A percentile compares a stretch with the other conserved stretches of the same genome.
These are phyloP conservation scores for Tinea trinotella DNA, from an alignment of 2,888 invertebrate species.

Conservation along the genomic window DNA sequence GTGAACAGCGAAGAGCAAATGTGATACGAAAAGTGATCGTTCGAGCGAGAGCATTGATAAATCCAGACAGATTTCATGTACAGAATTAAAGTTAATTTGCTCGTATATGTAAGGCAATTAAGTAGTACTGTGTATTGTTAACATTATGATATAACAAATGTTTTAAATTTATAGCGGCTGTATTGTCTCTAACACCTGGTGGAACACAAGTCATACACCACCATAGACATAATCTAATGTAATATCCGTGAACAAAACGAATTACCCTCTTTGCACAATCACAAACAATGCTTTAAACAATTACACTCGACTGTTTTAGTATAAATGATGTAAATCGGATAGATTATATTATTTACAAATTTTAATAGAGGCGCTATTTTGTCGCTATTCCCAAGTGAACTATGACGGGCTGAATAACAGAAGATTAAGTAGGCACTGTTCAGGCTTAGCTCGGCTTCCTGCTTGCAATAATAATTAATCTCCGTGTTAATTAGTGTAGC, in stretches of 20 bases:
- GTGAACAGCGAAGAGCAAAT: background rate
- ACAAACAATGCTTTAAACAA: background rate
- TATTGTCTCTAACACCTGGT: background rate
- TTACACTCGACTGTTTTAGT: background rate
- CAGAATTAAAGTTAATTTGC: slow-evolving; percentile 14
- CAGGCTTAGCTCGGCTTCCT: slow-evolving; percentile 35
- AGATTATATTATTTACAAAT: background rate
- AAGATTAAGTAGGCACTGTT: slow-evolving; percentile 32
- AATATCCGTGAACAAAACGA: slow-evolving; percentile 10
- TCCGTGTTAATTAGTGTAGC: slow-evolving; percentile 54
- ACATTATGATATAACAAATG: slow-evolving; percentile 8
- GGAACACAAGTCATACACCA: background rate
- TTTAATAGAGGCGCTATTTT: slow-evolving; percentile 12
- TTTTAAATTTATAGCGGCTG: slow-evolving; percentile 10
- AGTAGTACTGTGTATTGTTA: slow-evolving; percentile 24
- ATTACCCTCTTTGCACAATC: slow-evolving; percentile 1
- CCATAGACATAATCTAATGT: slow-evolving; percentile 6
- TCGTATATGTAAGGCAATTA: slow-evolving; percentile 40
- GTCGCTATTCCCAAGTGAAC: slow-evolving; percentile 21
- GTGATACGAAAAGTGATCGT: slow-evolving; percentile 18
- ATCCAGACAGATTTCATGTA: background rate
- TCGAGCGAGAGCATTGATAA: slow-evolving; percentile 19
- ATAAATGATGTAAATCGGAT: background rate
- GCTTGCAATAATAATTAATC: slow-evolving; percentile 61
- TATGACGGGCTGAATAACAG: slow-evolving; percentile 26